A percentile compares a stretch with the other conserved stretches of the same genome.
Conservation (phyloP, 2,797 vertebrate species). For the Anguilla obscura region DNA sequence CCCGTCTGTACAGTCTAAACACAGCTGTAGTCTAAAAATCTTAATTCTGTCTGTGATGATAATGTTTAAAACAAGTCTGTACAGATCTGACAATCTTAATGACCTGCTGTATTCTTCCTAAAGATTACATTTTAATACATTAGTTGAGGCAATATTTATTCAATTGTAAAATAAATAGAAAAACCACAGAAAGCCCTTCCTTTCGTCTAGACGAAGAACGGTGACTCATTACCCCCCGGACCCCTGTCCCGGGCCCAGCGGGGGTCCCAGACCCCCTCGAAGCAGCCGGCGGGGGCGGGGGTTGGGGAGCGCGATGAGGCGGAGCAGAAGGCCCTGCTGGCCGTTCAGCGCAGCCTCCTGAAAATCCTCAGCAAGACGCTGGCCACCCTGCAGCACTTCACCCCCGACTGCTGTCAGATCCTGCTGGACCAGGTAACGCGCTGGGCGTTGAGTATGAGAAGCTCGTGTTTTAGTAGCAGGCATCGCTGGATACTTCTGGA, state of each 20-base stretch:
- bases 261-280: conserved; percentile 70
- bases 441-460: not conserved
- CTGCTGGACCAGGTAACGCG: conserved; percentile 87
- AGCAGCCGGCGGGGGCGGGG: conserved; percentile 58
- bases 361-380: conserved; percentile 96
- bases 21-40: too few relatives aligned
- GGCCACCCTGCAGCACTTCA: conserved; percentile 91
- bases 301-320: conserved; percentile 80
- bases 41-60: not conserved
- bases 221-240: conserved; percentile 79
- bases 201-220: conserved; percentile 81
- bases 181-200: not conserved
- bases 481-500: not conserved
- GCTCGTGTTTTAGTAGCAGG: not conserved
- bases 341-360: conserved; percentile 89
- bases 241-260: conserved; percentile 76
- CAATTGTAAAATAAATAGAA: not conserved
- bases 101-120: not conserved
- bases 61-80: not conserved
- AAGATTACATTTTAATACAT: not conserved
- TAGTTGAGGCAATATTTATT: not conserved
- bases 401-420: conserved; percentile 96
- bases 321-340: conserved; percentile 85
- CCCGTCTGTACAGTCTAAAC: not conserved
- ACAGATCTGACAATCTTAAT: not conserved